phyloP scores from a whole-genome alignment of 2,888 invertebrate species.

The Scaptodrosophila latifasciaeformis region DNA sequence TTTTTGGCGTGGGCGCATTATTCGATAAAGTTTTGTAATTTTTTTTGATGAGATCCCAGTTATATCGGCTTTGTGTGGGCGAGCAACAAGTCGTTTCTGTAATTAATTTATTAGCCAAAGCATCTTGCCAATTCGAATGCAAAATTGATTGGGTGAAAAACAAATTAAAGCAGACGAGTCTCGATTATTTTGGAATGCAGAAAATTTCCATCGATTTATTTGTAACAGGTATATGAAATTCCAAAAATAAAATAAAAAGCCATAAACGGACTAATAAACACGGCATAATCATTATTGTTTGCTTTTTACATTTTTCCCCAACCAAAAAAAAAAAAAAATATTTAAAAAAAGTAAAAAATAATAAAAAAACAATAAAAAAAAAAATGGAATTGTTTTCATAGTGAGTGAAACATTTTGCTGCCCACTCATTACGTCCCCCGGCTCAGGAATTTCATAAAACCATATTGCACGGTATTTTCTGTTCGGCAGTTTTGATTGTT shows the following conservation, averaged over 20 bases:
- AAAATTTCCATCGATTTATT: not conserved
- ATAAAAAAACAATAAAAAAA: too few species aligned
- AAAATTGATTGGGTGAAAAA: not conserved
- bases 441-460: too few species aligned
- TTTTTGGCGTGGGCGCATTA: not conserved
- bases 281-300: slow-evolving; percentile 2
- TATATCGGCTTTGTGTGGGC: not conserved
- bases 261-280: not conserved
- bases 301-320: not conserved
- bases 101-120: not conserved
- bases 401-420: not conserved
- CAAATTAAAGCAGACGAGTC: not conserved
- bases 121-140: not conserved
- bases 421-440: too few species aligned
- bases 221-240: too few species aligned
- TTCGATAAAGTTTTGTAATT: not conserved
- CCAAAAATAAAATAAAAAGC: not conserved
- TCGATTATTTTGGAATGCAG: not conserved
- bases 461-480: too few species aligned
- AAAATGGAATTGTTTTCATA: not conserved
- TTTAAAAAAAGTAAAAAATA: too few species aligned
- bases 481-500: too few species aligned
- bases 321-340: too few species aligned
- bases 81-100: not conserved
- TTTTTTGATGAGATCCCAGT: not conserved